A percentile compares a stretch with the other conserved stretches of the same genome.
These are phyloP conservation scores for Plectropomus leopardus DNA, from an alignment of 2,113 vertebrate species.

Conservation along the genomic window DNA sequence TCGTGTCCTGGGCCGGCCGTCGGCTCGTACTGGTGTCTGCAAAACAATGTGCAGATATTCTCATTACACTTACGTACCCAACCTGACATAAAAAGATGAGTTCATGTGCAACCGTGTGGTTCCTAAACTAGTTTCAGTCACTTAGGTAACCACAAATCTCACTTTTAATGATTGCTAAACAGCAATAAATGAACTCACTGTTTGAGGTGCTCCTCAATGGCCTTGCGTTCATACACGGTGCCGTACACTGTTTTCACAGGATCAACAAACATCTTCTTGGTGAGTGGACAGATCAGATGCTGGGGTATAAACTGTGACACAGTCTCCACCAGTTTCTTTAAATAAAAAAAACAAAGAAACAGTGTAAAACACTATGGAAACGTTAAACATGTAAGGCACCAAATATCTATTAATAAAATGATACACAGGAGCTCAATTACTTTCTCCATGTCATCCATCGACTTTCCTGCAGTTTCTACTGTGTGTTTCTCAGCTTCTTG, in stretches of 20 bases:
- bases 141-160: background rate
- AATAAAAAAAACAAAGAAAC: background rate
- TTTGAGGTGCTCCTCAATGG: conserved; percentile 73
- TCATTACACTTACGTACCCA: too few relatives aligned
- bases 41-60: background rate
- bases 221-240: conserved; percentile 69
- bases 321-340: conserved; percentile 61
- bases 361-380: background rate
- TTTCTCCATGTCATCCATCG: conserved; percentile 75
- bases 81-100: background rate
- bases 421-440: conserved; percentile 33
- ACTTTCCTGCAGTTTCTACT: conserved; percentile 43
- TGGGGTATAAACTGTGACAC: conserved; percentile 29
- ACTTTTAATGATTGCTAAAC: background rate
- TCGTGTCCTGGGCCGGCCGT: conserved; percentile 23
- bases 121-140: background rate
- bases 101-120: background rate
- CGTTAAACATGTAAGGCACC: background rate
- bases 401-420: background rate
- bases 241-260: conserved; percentile 73
- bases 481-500: conserved; percentile 72
- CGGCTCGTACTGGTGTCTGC: conserved; percentile 57
- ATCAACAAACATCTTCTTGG: conserved; percentile 77
- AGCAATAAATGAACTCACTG: conserved; percentile 44
- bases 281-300: conserved; percentile 70